These are phyloP conservation scores for Metridium senile DNA, from an alignment of 92 coral and sea anemone species.

Conservation along the genomic window DNA sequence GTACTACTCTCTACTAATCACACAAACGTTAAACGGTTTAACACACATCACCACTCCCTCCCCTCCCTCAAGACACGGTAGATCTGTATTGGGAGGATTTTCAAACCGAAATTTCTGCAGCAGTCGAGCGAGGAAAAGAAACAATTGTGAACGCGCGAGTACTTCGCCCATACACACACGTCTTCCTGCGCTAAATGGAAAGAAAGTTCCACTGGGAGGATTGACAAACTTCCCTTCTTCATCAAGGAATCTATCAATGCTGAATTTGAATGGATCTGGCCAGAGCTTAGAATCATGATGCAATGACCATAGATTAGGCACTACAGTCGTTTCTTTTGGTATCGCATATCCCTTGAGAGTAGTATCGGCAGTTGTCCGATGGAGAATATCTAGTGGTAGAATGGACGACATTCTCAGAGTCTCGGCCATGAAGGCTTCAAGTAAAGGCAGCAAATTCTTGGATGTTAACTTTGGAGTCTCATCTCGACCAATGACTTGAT, in stretches of 20 bases:
- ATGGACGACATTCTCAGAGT: constrained; percentile 32
- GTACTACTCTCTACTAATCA: constrained; percentile 7
- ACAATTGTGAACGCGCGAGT: constrained; percentile 41
- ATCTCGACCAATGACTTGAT: constrained; percentile 34
- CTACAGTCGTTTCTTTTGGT: constrained; percentile 49
- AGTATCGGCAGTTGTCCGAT: constrained; percentile 31
- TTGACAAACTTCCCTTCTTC: constrained; percentile 39
- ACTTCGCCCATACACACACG: constrained; percentile 47
- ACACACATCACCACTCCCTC: constrained; percentile 48
- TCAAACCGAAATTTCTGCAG: constrained; percentile 52
- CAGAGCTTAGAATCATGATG: constrained; percentile 53
- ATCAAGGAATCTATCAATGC: constrained; percentile 51
- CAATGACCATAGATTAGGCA: constrained; percentile 41
- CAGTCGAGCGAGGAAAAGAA: constrained; percentile 40
- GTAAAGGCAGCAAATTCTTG: constrained; percentile 45
- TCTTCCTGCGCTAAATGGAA: constrained; percentile 52
- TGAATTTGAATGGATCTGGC: constrained; percentile 51
- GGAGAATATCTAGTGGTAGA: constrained; percentile 27
- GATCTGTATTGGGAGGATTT: constrained; percentile 43
- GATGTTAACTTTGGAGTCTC: constrained; percentile 41
- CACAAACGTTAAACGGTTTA: constrained; percentile 49
- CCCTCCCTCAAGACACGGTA: constrained; percentile 36
- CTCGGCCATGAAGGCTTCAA: constrained; percentile 56
- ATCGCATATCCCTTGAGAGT: constrained; percentile 43
- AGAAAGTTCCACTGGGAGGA: constrained; percentile 22